A percentile compares a stretch with the other conserved stretches of the same genome.
These are phyloP conservation scores for Cochlearius cochlearius DNA, from an alignment of 2,113 vertebrate species.

Conservation along the genomic window DNA sequence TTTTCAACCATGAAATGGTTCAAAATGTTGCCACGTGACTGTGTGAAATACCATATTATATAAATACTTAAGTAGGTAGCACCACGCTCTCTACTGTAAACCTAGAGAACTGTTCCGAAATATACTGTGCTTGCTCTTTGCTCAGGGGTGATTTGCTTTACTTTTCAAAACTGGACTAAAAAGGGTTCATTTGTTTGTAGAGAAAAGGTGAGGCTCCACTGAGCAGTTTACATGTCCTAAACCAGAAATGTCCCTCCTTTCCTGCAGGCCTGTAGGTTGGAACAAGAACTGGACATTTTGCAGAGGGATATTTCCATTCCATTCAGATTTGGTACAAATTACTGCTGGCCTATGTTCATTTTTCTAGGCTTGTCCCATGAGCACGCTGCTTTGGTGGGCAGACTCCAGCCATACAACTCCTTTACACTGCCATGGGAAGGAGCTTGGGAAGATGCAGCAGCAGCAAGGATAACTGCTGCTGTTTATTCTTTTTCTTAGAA, in stretches of 20 bases:
- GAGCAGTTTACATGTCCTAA: not conserved
- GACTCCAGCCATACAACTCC: not conserved
- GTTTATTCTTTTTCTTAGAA: not conserved
- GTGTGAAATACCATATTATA: not conserved
- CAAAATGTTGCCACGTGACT: not conserved
- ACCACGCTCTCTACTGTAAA: not conserved
- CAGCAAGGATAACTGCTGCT: not conserved
- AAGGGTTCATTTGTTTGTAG: not conserved
- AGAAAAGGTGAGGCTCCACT: not conserved
- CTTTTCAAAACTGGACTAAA: not conserved
- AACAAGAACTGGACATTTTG: not conserved
- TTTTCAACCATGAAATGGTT: not conserved
- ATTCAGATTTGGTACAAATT: not conserved
- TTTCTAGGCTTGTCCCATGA: not conserved
- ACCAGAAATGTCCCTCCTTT: not conserved
- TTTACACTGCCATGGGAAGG: not conserved
- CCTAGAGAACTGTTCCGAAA: not conserved
- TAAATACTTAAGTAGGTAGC: not conserved
- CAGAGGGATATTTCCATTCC: not conserved
- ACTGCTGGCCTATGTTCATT: fast-evolving
- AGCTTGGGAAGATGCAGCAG: not conserved
- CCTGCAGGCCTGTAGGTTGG: not conserved
- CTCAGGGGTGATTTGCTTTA: not conserved
- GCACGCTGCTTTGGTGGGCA: not conserved
- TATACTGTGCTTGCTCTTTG: not conserved